A percentile compares a stretch with the other conserved stretches of the same genome.
Evolutionary conservation across 2,888 invertebrate genomes (phyloP).

Genomic region (Smittia sp.): DNA sequence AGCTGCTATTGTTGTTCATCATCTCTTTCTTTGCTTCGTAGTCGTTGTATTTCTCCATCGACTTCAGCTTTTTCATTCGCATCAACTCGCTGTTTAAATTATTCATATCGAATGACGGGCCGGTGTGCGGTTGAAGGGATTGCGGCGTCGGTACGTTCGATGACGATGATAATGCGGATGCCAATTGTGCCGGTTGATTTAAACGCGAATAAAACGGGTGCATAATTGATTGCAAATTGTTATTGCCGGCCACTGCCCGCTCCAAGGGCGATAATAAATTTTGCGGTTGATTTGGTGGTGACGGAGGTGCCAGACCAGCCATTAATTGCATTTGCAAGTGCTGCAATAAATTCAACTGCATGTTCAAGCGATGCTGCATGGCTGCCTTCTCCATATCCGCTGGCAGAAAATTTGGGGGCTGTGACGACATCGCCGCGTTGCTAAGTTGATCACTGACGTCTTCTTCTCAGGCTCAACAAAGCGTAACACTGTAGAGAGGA

Average conservation of each 20-base stretch:
- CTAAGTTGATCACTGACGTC: not conserved
- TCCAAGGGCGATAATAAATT: slow-evolving; percentile 39
- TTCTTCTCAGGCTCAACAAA: slow-evolving; percentile 13
- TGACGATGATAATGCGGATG: slow-evolving; percentile 13
- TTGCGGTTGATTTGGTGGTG: slow-evolving; percentile 40
- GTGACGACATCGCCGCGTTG: slow-evolving; percentile 23
- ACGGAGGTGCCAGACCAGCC: slow-evolving; percentile 41
- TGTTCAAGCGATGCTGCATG: slow-evolving; percentile 40
- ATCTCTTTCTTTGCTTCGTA: slow-evolving; percentile 25
- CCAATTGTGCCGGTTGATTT: slow-evolving; percentile 36
- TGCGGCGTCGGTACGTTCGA: slow-evolving; percentile 46
- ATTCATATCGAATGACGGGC: slow-evolving; percentile 39
- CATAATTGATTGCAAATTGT: slow-evolving; percentile 42
- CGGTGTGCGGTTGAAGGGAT: slow-evolving; percentile 45
- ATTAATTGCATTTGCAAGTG: slow-evolving; percentile 42
- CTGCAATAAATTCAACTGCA: slow-evolving; percentile 41
- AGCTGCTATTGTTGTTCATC: slow-evolving; percentile 26
- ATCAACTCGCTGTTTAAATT: slow-evolving; percentile 39
- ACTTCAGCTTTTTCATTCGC: slow-evolving; percentile 39
- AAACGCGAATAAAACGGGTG: slow-evolving; percentile 42
- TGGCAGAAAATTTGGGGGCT: slow-evolving; percentile 35
- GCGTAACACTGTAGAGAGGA: not conserved
- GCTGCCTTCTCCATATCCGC: slow-evolving; percentile 40
- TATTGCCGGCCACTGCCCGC: slow-evolving; percentile 23
- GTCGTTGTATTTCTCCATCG: slow-evolving; percentile 15